These are phyloP conservation scores for Scopus umbretta DNA, from an alignment of 2,113 vertebrate species.

Conservation along the genomic window DNA sequence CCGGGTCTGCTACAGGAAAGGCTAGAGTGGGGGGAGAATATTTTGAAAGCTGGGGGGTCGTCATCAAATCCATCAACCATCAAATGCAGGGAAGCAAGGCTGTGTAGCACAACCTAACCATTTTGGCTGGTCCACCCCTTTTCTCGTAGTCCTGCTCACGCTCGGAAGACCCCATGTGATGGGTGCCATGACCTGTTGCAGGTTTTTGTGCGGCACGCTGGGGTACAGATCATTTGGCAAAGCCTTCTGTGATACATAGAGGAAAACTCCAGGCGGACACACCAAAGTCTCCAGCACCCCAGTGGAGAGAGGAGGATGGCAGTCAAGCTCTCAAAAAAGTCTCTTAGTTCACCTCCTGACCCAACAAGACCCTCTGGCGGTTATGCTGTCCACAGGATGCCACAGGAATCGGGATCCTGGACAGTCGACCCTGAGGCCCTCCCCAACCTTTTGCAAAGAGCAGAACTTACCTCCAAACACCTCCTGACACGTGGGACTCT, in stretches of 20 bases:
- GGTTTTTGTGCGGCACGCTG: background rate
- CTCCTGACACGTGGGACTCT: background rate
- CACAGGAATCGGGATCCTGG: background rate
- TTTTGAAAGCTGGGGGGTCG: background rate
- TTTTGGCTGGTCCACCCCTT: background rate
- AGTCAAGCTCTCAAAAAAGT: background rate
- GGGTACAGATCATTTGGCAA: background rate
- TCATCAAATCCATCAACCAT: background rate
- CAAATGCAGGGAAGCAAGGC: background rate
- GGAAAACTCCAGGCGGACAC: background rate
- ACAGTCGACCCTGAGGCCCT: background rate
- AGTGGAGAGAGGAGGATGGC: background rate
- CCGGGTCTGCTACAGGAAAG: background rate
- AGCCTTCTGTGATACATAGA: background rate
- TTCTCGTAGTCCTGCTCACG: background rate
- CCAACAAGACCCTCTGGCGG: background rate
- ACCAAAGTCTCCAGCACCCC: background rate
- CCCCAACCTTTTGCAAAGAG: background rate
- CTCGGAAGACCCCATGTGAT: background rate
- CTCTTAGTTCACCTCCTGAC: background rate
- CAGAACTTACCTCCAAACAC: constrained; percentile 50
- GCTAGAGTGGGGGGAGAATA: background rate
- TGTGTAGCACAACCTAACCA: background rate
- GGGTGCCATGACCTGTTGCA: background rate
- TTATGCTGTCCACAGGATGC: background rate